Percentiles rank a stretch among this genome's conserved stretches.
Conservation (phyloP, 1,140 invertebrate genomes). For the Bombus sibiricus region DNA sequence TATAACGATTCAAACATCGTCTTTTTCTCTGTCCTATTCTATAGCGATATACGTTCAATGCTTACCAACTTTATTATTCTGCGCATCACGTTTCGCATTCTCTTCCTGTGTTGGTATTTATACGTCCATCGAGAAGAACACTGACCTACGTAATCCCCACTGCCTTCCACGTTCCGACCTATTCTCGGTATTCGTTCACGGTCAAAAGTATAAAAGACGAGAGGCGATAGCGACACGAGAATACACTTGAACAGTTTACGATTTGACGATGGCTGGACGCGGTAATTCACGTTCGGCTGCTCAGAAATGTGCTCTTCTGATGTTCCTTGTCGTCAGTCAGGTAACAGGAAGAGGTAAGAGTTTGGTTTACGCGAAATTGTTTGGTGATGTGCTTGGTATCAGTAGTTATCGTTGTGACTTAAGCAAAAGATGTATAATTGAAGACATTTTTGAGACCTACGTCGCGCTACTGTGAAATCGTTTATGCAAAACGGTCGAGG, state of each 20-base stretch:
- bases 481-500: not conserved
- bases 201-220: slow-evolving; percentile 49
- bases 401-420: no score
- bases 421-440: not conserved
- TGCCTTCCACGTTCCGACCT: no score
- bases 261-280: slow-evolving; percentile 17
- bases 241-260: not conserved
- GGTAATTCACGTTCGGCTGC: not conserved
- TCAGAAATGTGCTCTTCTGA: slow-evolving; percentile 4
- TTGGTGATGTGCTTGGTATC: not conserved
- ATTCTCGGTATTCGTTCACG: not conserved
- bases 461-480: not conserved
- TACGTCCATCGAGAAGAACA: not conserved
- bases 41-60: no score
- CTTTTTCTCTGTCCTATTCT: no score
- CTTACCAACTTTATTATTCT: not conserved
- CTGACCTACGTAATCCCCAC: slow-evolving; percentile 8
- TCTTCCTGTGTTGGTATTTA: not conserved
- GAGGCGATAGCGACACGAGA: not conserved
- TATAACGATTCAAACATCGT: no score
- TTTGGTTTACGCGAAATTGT: not conserved
- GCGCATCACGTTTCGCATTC: not conserved
- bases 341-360: slow-evolving; percentile 20
- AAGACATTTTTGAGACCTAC: no score
- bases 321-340: not conserved